Evolutionary conservation across 2,888 invertebrate genomes (phyloP), one percentile per base, ranked within the genome.

Genomic region (Serrognathus titanus): DNA sequence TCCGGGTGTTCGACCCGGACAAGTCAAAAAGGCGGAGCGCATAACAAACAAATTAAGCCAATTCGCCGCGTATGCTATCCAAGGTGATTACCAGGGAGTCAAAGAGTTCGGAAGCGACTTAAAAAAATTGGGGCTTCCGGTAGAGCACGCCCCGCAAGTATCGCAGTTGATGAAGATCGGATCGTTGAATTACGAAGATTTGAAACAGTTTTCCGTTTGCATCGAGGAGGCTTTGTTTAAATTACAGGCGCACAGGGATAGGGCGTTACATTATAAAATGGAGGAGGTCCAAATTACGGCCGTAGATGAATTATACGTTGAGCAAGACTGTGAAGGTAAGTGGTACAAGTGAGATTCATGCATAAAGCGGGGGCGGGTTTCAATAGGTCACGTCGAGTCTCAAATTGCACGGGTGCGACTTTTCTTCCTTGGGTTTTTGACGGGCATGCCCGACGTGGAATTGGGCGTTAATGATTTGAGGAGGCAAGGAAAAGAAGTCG

Each of bases 401-500:
- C 98, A 98, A 79, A 93, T 96, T 62, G 97, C 97, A 0, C 83
- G 99, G 48, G 97, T 98, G 13, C 81, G 99, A 10, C 79, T 99
- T 8, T 98, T 98, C 82, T 97, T 97, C 80, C 82, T 98, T 55
- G 96, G 96, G 24, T 99, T 99, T 78, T 83, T 99, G 11, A 92
- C 96, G 66, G 94, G 96, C 52, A 94, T 94, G 91, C 98, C 98
- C 3, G 91, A 92, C 72, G 88, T 98, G 63, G 99, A 99, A 80
- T 80, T 99, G 66, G 99, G 99, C 3, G 86, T 99, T 55, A 99
- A 99, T 78, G 99, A 99, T 79, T 86, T 95, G 83, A 86, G 94
- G 77, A 84, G 97, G n/a, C 94, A 97, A 78, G 98, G 98, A n/a
- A 91, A 90, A 78, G 99, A 99, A 83, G 97, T 99, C 51, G 99